Percentiles rank a stretch among this genome's conserved stretches.
These are phyloP conservation scores for Callorhinus ursinus DNA, from an alignment of 2,113 vertebrate genomes.

Conservation along the genomic window DNA sequence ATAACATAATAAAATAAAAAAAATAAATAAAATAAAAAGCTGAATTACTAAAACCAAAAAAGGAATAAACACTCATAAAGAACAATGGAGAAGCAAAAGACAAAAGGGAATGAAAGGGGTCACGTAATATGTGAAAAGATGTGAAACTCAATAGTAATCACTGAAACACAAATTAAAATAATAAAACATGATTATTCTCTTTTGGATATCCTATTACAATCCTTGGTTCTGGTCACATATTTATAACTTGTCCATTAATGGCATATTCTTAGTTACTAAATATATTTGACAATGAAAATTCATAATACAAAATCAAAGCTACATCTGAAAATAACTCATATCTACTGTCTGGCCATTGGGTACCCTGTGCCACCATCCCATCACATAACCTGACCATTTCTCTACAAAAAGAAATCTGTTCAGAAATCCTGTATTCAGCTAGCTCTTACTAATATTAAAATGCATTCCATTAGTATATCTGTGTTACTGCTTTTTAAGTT, in stretches of 20 bases:
- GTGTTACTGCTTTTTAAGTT: neutral
- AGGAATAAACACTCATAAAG: neutral
- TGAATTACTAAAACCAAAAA: neutral
- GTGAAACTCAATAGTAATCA: neutral
- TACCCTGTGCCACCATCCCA: neutral
- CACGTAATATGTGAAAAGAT: neutral
- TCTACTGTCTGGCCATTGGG: neutral
- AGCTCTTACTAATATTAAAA: neutral
- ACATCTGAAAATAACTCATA: neutral
- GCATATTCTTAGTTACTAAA: neutral
- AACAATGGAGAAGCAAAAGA: neutral
- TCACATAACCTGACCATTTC: neutral
- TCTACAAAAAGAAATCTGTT: neutral
- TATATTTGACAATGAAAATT: neutral
- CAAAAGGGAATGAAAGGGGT: neutral
- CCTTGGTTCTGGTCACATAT: neutral
- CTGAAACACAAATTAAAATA: neutral
- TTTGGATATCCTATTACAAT: neutral
- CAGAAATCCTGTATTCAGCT: neutral
- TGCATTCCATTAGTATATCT: neutral
- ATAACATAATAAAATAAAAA: too few relatives aligned
- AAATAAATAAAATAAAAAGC: too few relatives aligned
- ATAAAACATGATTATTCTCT: neutral
- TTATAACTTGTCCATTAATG: neutral
- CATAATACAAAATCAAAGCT: neutral